Evolutionary conservation across 64 coral and sea anemone genomes (phyloP).

Genomic region (Actinia tenebrosa): DNA sequence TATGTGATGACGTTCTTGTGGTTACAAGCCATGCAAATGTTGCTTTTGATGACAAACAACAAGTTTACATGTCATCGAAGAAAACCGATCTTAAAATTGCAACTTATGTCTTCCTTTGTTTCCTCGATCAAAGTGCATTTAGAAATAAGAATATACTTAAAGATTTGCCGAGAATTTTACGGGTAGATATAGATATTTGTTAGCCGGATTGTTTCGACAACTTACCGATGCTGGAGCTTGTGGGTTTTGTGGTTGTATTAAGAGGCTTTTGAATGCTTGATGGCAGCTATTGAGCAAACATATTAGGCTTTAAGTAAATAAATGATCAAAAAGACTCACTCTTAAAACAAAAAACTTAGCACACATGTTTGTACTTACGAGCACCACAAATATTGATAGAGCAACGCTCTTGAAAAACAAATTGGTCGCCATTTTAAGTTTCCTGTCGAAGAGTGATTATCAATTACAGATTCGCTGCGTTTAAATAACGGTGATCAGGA

Average conservation of each 20-base stretch:
- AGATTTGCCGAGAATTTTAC: background rate
- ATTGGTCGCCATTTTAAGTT: conserved; percentile 8
- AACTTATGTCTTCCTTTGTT: background rate
- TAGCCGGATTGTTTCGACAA: background rate
- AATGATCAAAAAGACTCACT: background rate
- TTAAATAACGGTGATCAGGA: conserved; percentile 8
- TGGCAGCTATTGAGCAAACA: conserved; percentile 3
- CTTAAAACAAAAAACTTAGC: background rate
- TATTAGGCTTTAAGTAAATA: background rate
- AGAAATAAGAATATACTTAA: background rate
- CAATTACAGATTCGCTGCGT: background rate
- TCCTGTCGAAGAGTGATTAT: conserved; percentile 16
- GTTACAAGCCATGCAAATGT: background rate
- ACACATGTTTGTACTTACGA: conserved; percentile 20
- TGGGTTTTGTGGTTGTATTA: background rate
- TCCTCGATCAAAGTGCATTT: background rate
- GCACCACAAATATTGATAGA: conserved; percentile 11
- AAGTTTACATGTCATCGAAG: background rate
- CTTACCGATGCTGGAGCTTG: background rate
- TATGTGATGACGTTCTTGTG: background rate
- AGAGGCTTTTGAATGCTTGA: background rate
- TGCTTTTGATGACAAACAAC: background rate
- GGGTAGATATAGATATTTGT: background rate
- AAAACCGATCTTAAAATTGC: background rate
- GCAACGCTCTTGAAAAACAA: background rate